phyloP scores from a whole-genome alignment of 2,113 vertebrate species.

The Mungos mungo region DNA sequence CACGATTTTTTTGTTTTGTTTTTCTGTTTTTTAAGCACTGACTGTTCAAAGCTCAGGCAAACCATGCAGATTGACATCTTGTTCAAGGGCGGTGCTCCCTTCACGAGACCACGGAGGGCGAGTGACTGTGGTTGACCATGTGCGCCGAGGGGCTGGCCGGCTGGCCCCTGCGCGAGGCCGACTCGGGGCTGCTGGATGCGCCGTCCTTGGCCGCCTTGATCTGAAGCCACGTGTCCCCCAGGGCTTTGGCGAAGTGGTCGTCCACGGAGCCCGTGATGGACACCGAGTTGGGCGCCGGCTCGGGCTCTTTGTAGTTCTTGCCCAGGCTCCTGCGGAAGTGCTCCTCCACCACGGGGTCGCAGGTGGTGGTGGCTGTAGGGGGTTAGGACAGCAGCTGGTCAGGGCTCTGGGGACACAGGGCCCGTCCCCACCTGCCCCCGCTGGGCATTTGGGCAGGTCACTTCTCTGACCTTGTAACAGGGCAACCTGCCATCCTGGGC shows the following conservation, averaged over 20 bases:
- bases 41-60: conserved; percentile 89
- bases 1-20: conserved; percentile 14
- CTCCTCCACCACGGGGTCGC: conserved; percentile 98
- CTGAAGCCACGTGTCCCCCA: conserved; percentile 98
- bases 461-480: not conserved
- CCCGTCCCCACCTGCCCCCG: not conserved
- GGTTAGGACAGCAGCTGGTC: not conserved
- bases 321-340: conserved; percentile 98
- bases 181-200: conserved; percentile 89
- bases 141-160: conserved; percentile 92
- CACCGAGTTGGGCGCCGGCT: conserved; percentile 95
- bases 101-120: conserved; percentile 97
- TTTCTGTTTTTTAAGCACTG: conserved; percentile 81
- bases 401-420: not conserved
- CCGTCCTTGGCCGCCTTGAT: conserved; percentile 96
- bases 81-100: conserved; percentile 63
- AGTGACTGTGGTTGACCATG: conserved; percentile 97
- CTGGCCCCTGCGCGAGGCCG: conserved; percentile 86
- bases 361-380: conserved; percentile 87
- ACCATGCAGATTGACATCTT: conserved; percentile 83
- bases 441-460: not conserved
- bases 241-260: conserved; percentile 99
- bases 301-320: conserved; percentile 98
- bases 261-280: conserved; percentile 99
- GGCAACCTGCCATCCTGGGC: accelerated